phyloP scores from a whole-genome alignment of 2,888 invertebrate species.

The Melangyna quadrimaculata region DNA sequence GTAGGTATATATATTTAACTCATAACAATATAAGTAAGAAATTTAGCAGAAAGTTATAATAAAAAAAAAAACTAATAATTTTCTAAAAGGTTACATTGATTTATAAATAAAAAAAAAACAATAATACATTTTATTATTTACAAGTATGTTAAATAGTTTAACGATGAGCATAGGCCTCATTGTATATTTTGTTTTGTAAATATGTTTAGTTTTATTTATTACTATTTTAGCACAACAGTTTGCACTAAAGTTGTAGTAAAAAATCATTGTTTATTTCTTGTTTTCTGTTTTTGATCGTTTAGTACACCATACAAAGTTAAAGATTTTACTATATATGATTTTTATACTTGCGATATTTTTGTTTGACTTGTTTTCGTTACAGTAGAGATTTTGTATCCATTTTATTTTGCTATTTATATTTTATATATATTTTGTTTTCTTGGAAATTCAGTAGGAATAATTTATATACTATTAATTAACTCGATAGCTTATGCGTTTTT shows the following conservation, averaged over 20 bases:
- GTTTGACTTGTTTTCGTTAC: too few species aligned
- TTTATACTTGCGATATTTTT: constrained; percentile 42
- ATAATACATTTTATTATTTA: constrained; percentile 46
- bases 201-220: constrained; percentile 63
- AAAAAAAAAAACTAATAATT: constrained; percentile 8
- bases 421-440: constrained; percentile 47
- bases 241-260: constrained; percentile 61
- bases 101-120: constrained; percentile 1
- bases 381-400: constrained; percentile 63
- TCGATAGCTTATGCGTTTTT: constrained; percentile 70
- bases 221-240: constrained; percentile 64
- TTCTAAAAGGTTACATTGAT: constrained; percentile 38
- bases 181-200: constrained; percentile 48
- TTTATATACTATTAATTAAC: constrained; percentile 69
- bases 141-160: constrained; percentile 53
- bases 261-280: constrained; percentile 39
- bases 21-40: constrained; percentile 25
- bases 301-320: constrained; percentile 63
- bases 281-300: constrained; percentile 55
- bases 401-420: constrained; percentile 51
- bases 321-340: constrained; percentile 28
- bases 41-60: not conserved
- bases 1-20: not conserved
- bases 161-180: constrained; percentile 61
- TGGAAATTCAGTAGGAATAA: constrained; percentile 70